Percentiles rank a stretch among this genome's conserved stretches.
phyloP scores from a whole-genome alignment of 2,797 vertebrate genomes.

The Erithacus rubecula region DNA sequence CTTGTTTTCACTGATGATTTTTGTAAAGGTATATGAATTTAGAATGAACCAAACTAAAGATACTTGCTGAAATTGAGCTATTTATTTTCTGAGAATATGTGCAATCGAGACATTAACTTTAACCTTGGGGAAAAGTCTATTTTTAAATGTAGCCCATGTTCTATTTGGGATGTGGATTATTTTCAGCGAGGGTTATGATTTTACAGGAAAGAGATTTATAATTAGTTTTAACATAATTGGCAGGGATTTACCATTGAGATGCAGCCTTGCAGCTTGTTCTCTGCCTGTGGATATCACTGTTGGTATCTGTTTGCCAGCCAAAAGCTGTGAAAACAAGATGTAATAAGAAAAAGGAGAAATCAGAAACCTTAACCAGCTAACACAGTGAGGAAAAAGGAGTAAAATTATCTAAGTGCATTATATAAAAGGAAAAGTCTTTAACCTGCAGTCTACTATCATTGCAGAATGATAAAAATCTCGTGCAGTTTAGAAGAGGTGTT shows the following conservation, averaged over 20 bases:
- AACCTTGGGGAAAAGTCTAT: neutral
- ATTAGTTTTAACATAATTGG: conserved; percentile 61
- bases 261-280: conserved; percentile 21
- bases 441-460: neutral
- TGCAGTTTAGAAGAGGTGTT: neutral
- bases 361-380: neutral
- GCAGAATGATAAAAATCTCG: conserved; percentile 3
- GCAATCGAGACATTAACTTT: conserved; percentile 44
- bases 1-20: conserved; percentile 50
- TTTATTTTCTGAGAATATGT: conserved; percentile 44
- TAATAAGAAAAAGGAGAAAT: conserved; percentile 13
- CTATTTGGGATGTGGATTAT: conserved; percentile 36
- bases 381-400: neutral
- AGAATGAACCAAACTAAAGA: conserved; percentile 64
- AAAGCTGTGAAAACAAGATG: conserved; percentile 18
- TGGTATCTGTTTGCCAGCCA: conserved; percentile 27
- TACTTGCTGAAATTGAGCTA: neutral
- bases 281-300: conserved; percentile 10
- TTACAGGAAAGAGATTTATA: conserved; percentile 51
- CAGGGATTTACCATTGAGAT: conserved; percentile 27
- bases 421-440: neutral
- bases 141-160: conserved; percentile 28
- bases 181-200: conserved; percentile 44
- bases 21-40: conserved; percentile 38
- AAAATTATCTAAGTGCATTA: neutral